A percentile compares a stretch with the other conserved stretches of the same genome.
These are phyloP conservation scores for Calidris pygmaea DNA, from an alignment of 2,113 vertebrate genomes.

Conservation along the genomic window DNA sequence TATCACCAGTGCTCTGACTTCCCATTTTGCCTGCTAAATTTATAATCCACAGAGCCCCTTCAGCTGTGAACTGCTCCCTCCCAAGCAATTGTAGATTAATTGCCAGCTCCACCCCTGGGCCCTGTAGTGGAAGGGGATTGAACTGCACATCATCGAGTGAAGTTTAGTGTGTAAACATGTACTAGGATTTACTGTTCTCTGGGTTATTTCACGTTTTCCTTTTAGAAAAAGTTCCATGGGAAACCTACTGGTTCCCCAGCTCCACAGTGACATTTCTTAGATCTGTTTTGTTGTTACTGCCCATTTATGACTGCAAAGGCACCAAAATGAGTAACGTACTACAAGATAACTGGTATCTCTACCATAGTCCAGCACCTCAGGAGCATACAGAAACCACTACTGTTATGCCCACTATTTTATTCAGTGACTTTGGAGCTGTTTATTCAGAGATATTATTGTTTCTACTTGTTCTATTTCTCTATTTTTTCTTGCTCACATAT, in stretches of 20 bases:
- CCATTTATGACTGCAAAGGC: background rate
- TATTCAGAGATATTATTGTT: background rate
- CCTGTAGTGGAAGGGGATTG: background rate
- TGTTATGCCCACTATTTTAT: background rate
- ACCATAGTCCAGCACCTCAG: background rate
- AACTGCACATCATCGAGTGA: slow-evolving; percentile 11
- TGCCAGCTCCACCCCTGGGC: slow-evolving; percentile 39
- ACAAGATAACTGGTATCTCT: background rate
- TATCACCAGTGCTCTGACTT: slow-evolving; percentile 12
- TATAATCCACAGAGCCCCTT: slow-evolving; percentile 40
- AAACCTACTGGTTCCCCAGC: background rate
- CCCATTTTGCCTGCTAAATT: slow-evolving; percentile 27
- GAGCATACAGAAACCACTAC: background rate
- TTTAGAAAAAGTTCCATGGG: background rate
- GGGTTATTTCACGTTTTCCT: background rate
- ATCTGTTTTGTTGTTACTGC: background rate
- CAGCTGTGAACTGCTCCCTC: slow-evolving; percentile 55
- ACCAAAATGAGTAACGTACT: background rate
- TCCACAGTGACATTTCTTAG: background rate
- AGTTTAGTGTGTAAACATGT: slow-evolving; percentile 20
- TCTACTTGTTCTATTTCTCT: background rate
- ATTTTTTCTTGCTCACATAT: background rate
- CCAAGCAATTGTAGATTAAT: slow-evolving; percentile 63
- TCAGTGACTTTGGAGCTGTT: background rate
- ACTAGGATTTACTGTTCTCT: background rate